Conservation (phyloP, 2,797 vertebrate species). For the Pseudomugil tenellus region DNA sequence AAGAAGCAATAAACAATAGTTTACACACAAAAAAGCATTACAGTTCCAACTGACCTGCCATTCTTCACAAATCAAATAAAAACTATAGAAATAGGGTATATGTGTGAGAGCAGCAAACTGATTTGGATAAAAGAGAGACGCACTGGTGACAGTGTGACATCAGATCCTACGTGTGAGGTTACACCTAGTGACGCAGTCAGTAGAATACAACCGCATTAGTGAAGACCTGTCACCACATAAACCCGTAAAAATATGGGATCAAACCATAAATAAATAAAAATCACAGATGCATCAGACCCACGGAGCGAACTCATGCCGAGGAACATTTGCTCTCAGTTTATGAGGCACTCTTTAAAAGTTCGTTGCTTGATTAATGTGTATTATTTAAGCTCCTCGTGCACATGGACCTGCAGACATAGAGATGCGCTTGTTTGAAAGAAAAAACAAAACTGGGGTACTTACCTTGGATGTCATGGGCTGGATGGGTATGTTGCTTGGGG, state of each 20-base stretch:
- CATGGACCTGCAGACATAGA: neutral
- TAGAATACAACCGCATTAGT: constrained; percentile 51
- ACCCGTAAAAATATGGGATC: neutral
- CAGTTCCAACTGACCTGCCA: neutral
- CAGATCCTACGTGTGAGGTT: constrained; percentile 64
- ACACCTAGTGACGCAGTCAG: constrained; percentile 66
- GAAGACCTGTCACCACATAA: constrained; percentile 26
- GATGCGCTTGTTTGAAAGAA: neutral
- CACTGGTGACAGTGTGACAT: constrained; percentile 58
- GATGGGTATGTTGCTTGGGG: constrained; percentile 82
- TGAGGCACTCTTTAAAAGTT: constrained; percentile 37
- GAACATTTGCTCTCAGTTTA: neutral
- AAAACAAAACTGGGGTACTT: constrained; percentile 53
- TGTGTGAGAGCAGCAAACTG: constrained; percentile 7
- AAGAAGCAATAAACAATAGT: neutral
- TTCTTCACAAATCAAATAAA: neutral
- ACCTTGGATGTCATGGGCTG: constrained; percentile 87
- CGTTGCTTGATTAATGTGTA: neutral
- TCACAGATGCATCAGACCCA: neutral
- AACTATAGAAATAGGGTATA: no score
- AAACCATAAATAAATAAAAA: neutral
- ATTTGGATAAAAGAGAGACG: constrained; percentile 1
- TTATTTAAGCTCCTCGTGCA: neutral
- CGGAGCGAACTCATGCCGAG: no score
- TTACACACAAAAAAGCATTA: constrained; percentile 9